Evolutionary conservation across 2,113 vertebrate genomes (phyloP).

Genomic region (Melanerpes formicivorus): DNA sequence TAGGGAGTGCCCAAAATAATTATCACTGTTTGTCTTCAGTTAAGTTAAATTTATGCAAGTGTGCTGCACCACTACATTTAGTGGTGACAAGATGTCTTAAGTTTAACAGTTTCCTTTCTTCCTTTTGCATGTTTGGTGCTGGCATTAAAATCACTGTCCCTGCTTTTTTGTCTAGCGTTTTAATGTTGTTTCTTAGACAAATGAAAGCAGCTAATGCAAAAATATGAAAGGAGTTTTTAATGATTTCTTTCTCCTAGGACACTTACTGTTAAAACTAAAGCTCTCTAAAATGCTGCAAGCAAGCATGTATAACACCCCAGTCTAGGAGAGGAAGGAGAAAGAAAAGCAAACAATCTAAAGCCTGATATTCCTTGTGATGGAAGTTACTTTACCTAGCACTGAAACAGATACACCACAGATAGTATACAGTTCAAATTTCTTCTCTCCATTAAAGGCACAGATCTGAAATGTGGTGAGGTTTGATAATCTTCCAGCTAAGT

Average conservation of each 20-base stretch:
- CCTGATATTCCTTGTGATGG: not conserved
- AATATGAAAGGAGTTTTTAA: not conserved
- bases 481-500: not conserved
- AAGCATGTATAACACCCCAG: not conserved
- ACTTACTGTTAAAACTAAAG: not conserved
- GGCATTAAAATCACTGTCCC: not conserved
- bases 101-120: conserved; percentile 9
- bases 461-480: not conserved
- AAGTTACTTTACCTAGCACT: not conserved
- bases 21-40: conserved; percentile 30
- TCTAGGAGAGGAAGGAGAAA: not conserved
- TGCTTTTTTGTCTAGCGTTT: not conserved
- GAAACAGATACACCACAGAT: not conserved
- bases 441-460: not conserved
- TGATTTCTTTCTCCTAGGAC: not conserved
- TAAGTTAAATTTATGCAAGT: conserved; percentile 46
- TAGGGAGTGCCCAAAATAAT: conserved; percentile 41
- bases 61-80: not conserved
- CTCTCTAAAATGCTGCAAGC: not conserved
- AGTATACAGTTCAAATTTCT: not conserved
- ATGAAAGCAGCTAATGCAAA: not conserved
- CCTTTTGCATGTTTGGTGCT: not conserved
- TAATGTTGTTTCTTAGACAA: not conserved
- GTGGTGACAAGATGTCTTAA: conserved; percentile 23
- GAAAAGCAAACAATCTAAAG: not conserved